phyloP scores from a whole-genome alignment of 2,888 invertebrate genomes.

The Anaspis maculata region DNA sequence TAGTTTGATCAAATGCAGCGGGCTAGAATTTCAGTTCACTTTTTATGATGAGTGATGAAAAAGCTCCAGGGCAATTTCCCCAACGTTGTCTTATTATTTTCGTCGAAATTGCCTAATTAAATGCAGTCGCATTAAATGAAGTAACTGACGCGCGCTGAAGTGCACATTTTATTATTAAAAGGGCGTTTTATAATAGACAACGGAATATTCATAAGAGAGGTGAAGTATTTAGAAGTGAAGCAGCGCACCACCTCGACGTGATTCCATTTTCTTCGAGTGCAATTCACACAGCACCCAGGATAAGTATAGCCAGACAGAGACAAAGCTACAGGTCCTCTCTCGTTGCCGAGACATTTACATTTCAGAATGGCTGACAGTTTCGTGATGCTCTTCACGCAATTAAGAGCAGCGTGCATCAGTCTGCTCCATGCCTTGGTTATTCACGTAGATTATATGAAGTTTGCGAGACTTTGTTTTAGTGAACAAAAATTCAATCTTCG shows the following conservation, averaged over 20 bases:
- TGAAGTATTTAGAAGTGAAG: conserved; percentile 21
- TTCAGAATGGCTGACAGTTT: conserved; percentile 23
- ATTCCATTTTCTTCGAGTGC: conserved; percentile 25
- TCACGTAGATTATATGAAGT: too few relatives aligned
- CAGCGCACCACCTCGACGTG: conserved; percentile 19
- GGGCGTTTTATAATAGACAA: too few relatives aligned
- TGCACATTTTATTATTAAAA: conserved; percentile 12
- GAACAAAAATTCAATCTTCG: too few relatives aligned
- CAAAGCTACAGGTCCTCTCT: conserved; percentile 25
- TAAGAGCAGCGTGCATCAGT: conserved; percentile 19
- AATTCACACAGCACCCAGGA: conserved; percentile 17
- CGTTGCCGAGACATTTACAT: conserved; percentile 20
- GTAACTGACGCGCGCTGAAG: conserved; percentile 7
- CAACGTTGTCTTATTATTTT: too few relatives aligned
- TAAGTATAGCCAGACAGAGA: too few relatives aligned
- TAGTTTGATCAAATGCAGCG: too few relatives aligned
- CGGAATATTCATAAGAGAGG: conserved; percentile 24
- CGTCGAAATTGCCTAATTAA: too few relatives aligned
- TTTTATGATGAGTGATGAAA: too few relatives aligned
- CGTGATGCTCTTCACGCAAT: conserved; percentile 21
- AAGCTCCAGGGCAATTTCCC: too few relatives aligned
- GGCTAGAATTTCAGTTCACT: too few relatives aligned
- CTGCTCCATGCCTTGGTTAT: conserved; percentile 3
- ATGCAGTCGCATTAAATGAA: conserved; percentile 6
- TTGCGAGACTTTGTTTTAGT: too few relatives aligned